Conservation (phyloP, 2,797 vertebrate species). For the Miichthys miiuy region DNA sequence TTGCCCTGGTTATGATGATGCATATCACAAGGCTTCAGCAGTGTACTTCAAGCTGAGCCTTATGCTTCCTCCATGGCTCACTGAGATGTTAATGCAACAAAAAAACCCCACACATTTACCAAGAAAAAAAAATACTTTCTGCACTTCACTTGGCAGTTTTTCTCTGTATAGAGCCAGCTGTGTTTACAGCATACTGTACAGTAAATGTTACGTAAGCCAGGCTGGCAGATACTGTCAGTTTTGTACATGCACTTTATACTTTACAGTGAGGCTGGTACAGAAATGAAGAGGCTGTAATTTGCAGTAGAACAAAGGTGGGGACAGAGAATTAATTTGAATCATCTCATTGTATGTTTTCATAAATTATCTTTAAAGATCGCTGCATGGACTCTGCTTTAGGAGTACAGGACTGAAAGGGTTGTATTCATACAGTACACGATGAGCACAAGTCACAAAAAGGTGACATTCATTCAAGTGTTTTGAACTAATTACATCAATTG, state of each 20-base stretch:
- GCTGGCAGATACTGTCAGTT: slow-evolving; percentile 47
- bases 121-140: slow-evolving; percentile 32
- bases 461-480: neutral
- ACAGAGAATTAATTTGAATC: slow-evolving; percentile 54
- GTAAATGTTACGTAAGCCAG: slow-evolving; percentile 61
- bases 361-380: slow-evolving; percentile 18
- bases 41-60: neutral
- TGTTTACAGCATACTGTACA: slow-evolving; percentile 57
- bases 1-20: slow-evolving; percentile 14
- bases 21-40: slow-evolving; percentile 12
- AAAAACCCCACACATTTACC: slow-evolving; percentile 26
- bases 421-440: neutral
- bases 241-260: slow-evolving; percentile 32
- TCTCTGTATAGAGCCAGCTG: slow-evolving; percentile 58
- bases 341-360: slow-evolving; percentile 21
- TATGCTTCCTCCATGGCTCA: neutral
- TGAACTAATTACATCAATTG: neutral
- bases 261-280: slow-evolving; percentile 19
- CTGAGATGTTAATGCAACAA: slow-evolving; percentile 30
- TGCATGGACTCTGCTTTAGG: neutral
- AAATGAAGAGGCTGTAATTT: slow-evolving; percentile 34
- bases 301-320: neutral
- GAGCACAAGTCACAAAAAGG: neutral
- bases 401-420: neutral
- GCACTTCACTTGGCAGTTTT: slow-evolving; percentile 48